phyloP scores from a whole-genome alignment of 2,888 invertebrate species.

The Masnerella sp. region DNA sequence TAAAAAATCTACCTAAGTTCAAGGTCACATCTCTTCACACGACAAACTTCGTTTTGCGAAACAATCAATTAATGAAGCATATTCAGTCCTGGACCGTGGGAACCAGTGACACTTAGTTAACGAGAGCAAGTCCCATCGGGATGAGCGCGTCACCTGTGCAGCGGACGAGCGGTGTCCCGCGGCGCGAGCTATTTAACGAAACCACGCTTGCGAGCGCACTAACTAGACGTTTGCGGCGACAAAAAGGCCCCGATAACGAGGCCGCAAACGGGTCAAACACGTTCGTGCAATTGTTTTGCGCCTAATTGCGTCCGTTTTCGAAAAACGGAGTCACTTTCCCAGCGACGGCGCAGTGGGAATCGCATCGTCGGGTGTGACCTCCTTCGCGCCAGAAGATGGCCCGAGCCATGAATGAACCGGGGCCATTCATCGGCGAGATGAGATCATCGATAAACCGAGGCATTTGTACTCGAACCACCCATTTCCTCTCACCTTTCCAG shows the following conservation, averaged over 20 bases:
- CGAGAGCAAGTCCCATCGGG: conserved; percentile 72
- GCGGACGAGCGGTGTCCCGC: conserved; percentile 65
- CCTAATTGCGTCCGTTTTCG: conserved; percentile 39
- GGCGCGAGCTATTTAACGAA: conserved; percentile 58
- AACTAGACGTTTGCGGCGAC: conserved; percentile 63
- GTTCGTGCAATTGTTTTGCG: conserved; percentile 51
- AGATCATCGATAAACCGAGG: conserved; percentile 60
- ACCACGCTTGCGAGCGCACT: conserved; percentile 39
- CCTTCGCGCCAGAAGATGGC: conserved; percentile 55
- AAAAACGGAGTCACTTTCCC: conserved; percentile 43
- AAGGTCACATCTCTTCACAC: too few species aligned
- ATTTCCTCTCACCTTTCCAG: conserved; percentile 59
- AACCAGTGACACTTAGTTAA: conserved; percentile 70
- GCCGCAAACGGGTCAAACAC: conserved; percentile 67
- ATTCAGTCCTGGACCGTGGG: conserved; percentile 62
- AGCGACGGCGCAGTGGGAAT: conserved; percentile 37
- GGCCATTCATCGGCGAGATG: conserved; percentile 57
- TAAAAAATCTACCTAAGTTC: too few species aligned
- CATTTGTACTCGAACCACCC: conserved; percentile 60
- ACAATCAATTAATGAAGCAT: conserved; percentile 9
- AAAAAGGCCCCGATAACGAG: conserved; percentile 73
- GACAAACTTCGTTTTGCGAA: too few species aligned
- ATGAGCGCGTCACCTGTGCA: conserved; percentile 67
- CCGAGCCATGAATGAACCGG: conserved; percentile 57
- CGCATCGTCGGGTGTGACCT: conserved; percentile 45